Evolutionary conservation across 2,888 invertebrate species (phyloP), one percentile per base, ranked within the genome.

Genomic region (Cistogaster globosa): DNA sequence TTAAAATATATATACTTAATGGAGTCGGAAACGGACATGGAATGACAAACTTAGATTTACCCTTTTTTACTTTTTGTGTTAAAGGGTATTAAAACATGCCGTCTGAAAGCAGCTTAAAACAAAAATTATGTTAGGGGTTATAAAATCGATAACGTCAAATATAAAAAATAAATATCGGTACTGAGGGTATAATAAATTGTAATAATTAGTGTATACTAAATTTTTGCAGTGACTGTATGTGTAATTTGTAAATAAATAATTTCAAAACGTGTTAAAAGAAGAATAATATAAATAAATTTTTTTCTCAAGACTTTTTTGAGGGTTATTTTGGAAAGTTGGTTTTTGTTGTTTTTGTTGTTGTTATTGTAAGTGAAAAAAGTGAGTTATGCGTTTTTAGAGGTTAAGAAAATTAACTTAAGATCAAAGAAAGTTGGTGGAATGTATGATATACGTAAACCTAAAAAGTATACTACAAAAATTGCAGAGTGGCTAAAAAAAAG

Each of bases 371-470:
- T 11, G 8, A 20, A 36, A 67, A 65, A 26, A 53, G 16, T 38
- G 18, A 67, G 20, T 53, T 51, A 5, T 36, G 53, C 14, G 12
- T 14, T 22, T 45, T 16, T 45, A 14, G n/a, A 63, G 26, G 45
- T n/a, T 63, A 63, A 9, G 11, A 48, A 48, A 48, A 5, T 65
- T 94, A 90, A 87, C 96, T 94, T 95, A 91, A 36, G 94, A 93
- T 84, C 94, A 94, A 6, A 16, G 45, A 16, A 6, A n/a, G 14
- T n/a, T 48, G 16, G 2, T 16, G 14, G 5, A 48, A 14, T n/a
- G 8, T 45, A 14, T 4, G 14, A 38, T n/a, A 7, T 42, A 42
- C 1, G 42, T 42, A 12, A 42, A 11, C 32, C 6, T 32, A 32
- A 32, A 7, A 32, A 5, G 32, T 8, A 32, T 32, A 26, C 26